These are phyloP conservation scores for Prunella himalayana DNA, from an alignment of 2,113 vertebrate species.

Conservation along the genomic window DNA sequence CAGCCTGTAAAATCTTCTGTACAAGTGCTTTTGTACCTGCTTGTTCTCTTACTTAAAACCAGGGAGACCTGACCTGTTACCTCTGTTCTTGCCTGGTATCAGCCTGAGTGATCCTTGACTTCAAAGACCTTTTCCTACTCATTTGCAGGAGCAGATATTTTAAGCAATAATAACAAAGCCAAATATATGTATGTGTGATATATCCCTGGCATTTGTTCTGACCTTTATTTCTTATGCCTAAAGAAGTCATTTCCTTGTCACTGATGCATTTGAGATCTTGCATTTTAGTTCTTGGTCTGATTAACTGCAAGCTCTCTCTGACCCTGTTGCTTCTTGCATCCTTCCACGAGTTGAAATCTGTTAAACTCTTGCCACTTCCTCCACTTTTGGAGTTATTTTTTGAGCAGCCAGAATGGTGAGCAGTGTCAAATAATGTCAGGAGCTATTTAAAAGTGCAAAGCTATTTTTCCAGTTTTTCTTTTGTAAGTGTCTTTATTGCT, in stretches of 20 bases:
- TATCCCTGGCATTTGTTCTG: not conserved
- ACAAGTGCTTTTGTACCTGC: not conserved
- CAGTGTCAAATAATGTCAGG: not conserved
- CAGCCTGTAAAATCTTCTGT: not conserved
- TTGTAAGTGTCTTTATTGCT: not conserved
- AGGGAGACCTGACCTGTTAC: not conserved
- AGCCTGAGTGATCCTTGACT: not conserved
- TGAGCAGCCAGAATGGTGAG: not conserved
- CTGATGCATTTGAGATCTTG: not conserved
- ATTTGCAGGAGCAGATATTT: not conserved
- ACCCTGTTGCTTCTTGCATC: not conserved
- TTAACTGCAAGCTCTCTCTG: not conserved
- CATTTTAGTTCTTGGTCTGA: not conserved
- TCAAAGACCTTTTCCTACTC: not conserved
- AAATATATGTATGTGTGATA: not conserved
- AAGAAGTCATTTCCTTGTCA: not conserved
- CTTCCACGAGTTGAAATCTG: not conserved
- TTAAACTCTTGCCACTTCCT: not conserved
- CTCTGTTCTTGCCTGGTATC: not conserved
- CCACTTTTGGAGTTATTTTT: not conserved
- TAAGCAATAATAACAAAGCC: not conserved
- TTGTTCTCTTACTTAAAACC: not conserved
- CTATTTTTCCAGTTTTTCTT: not conserved
- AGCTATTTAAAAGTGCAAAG: constrained; percentile 13
- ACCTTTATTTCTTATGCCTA: constrained; percentile 23